Conservation (phyloP, 37 sponge, comb jelly and placozoan genomes). For the Halisarca cf. caerulea region DNA sequence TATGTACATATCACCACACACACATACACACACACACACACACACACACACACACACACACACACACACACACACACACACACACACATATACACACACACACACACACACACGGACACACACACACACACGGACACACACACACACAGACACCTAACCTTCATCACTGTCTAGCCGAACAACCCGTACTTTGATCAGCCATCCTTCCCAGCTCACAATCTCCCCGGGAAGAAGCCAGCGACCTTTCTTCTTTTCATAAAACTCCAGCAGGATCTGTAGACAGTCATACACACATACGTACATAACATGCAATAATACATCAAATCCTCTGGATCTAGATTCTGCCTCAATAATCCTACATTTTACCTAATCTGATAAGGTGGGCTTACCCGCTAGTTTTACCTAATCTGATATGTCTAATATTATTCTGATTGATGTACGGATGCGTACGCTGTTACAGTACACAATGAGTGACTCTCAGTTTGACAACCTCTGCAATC, state of each 20-base stretch:
- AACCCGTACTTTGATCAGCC: constrained; percentile 54
- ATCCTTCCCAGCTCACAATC: constrained; percentile 75
- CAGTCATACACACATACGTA: not conserved
- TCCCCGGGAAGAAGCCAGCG: constrained; percentile 86
- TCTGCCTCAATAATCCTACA: too few species aligned
- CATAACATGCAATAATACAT: not conserved
- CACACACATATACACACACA: too few species aligned
- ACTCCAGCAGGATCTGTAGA: constrained; percentile 74
- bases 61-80: too few species aligned
- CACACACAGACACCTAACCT: constrained; percentile 35
- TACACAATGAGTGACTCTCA: too few species aligned
- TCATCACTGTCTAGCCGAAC: constrained; percentile 42
- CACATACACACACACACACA: not conserved
- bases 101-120: not conserved
- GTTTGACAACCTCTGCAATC: too few species aligned
- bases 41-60: not conserved
- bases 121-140: not conserved
- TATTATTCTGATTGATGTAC: too few species aligned
- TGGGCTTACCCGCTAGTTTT: too few species aligned
- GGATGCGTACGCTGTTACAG: too few species aligned
- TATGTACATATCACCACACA: too few species aligned
- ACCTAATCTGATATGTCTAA: too few species aligned
- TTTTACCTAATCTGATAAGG: too few species aligned
- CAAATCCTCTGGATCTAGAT: too few species aligned
- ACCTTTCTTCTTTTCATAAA: constrained; percentile 85